Base-by-base conservation (phyloP, 2,888 invertebrate species). In the Clanis bilineata region DNA sequence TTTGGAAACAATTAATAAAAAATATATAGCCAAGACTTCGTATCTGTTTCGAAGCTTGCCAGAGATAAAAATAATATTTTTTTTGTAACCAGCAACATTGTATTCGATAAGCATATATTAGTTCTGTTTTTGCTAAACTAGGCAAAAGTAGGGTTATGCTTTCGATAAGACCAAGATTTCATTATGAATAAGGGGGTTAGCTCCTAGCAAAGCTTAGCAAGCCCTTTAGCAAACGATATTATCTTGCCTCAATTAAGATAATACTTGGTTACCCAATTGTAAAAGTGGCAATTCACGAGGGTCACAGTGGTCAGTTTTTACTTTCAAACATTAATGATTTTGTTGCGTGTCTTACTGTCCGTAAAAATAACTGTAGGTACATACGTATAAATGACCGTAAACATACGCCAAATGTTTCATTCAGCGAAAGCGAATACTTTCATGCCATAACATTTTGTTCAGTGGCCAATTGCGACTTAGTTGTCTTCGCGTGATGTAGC, bases 401-500 rank as follows among this genome's bases (percentile, higher is more conserved):
- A 36, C 36, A 12, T 51, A 32, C 15, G 51, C 51, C 32, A 32
- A 51, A 51, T 51, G 51, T 51, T 51, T 51, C 51, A 51, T 51
- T 51, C 32, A 51, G 51, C 51, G 51, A 51, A 51, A 51, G 51
- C 18, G 32, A 51, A 51, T 32, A 51, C 51, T 51, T 51, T 51
- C 51, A 51, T 51, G 51, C 18, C 51, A 51, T 51, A 51, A 51
- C 51, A 51, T 51, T 51, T 51, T 51, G 51, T 32, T 51, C 51
- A 51, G 51, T 32, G 32, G 51, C 32, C 32, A 23, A 44, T 44
- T 23, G 41, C 9, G 23, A 18, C 10, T 32, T 18, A 28, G 32
- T 28, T 18, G 18, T 10, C 4, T 32, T 44, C 22, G 51, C 51
- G 51, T 51, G 51, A 51, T 51, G 32, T 18, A 7, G 28, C 21